Evolutionary conservation across 2,797 vertebrate species (phyloP), one percentile per base, ranked within the genome.

Genomic region (Amazonetta brasiliensis): DNA sequence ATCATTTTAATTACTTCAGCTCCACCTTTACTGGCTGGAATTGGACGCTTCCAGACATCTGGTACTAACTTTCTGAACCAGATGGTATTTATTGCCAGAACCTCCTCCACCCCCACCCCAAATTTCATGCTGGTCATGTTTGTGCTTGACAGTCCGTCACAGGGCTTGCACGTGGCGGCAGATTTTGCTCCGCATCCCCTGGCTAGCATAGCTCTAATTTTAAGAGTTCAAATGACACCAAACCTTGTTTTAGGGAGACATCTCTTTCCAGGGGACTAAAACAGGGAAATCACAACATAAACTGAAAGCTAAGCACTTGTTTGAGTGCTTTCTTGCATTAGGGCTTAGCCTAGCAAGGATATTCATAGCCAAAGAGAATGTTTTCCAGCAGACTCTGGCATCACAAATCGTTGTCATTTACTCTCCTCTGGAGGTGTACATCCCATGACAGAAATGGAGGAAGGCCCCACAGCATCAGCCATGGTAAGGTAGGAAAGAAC

Each of bases 41-140:
- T 69, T 86, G 71, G 73, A 94, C 62, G 39, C 63, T 92, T 88
- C 62, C 76, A 94, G 67, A 92, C 85, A 94, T 94, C 91, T 94
- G 94, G 91, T 67, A 79, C 28, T 84, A 94, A 94, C 69, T 94
- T 67, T 60, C 55, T 82, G 89, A 95, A 92, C 84, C 92, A 96
- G 87, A 88, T 88, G 92, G 76, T 60, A 89, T 76, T 92, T 95
- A 85, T 79, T 90, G 87, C 67, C 87, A 94, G 82, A 91, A 60
- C 25, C 44, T 86, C 58, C 66, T 60, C 64, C 64, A 75, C 39
- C 33, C 72, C 68, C 75, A 91, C 7, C 63, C 88, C 84, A 90
- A 89, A 92, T 92, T 94, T 95, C 67, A 89, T 58, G 77, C 89
- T 74, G 59, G 63, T 88, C 67, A 74, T 86, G 73, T 91, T 39